Evolutionary conservation across 2,888 invertebrate species (phyloP), one percentile per base, ranked within the genome.

Genomic region (Drosophila quasianomalipes): DNA sequence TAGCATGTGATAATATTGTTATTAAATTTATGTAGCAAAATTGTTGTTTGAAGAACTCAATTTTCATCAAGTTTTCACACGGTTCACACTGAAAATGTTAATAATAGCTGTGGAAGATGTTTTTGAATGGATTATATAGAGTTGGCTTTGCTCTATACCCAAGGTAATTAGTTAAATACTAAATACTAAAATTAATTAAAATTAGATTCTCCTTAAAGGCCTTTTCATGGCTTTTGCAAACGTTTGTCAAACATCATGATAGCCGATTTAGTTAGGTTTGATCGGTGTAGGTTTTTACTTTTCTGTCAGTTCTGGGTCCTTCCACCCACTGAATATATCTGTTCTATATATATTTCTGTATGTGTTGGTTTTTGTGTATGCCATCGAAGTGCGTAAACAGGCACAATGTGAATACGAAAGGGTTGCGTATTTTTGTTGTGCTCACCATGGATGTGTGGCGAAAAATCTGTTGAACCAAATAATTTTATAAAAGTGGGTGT

Each of bases 401-500:
- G 28, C 68, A 69, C 58, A 55, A n/a, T 52, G 68, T 14, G 58
- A 31, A 70, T 72, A 51, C 53, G 57, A 81, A 81, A 81, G 83
- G 81, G 78, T 83, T 83, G 81, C 58, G 52, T 51, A 70, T 75
- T 62, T 52, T 71, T 66, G 51, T 47, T 60, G 37, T 62, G 52
- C 68, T 79, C 55, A 31, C 37, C 59, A 39, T 49, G 60, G 79
- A 55, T 68, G 71, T 79, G 58, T 65, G 62, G 49, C 47, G 28
- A 44, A 51, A 44, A 61, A 65, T 60, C 33, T 64, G 51, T 72
- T 64, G 64, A 70, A 30, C 58, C 60, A 33, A 49, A 66, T 69
- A 67, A 66, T 66, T 67, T 55, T 66, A 54, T 63, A 79, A 85
- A 83, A 83, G 85, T 85, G 85, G 85, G 83, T 85, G 83, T 83